Evolutionary conservation across 2,888 invertebrate species (phyloP).

Genomic region (Scelioninae gen. 2): DNA sequence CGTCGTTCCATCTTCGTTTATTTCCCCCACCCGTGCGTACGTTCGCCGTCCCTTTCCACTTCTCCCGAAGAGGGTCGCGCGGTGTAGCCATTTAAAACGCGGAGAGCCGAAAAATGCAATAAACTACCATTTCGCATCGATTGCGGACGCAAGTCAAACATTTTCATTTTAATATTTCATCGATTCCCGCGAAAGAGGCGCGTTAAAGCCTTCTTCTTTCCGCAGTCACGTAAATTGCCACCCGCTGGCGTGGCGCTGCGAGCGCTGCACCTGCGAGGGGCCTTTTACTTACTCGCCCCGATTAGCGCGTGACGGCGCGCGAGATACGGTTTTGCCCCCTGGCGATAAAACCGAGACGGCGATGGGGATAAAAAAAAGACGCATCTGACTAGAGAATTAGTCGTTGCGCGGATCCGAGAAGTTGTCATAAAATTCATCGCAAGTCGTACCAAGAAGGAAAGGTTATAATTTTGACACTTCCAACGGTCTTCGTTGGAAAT

Average conservation of each 20-base stretch:
- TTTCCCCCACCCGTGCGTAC: too few relatives aligned
- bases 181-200: too few relatives aligned
- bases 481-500: conserved; percentile 7
- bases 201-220: conserved; percentile 15
- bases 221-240: conserved; percentile 46
- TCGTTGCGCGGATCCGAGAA: conserved; percentile 2
- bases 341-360: conserved; percentile 38
- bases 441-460: too few relatives aligned
- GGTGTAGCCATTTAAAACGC: too few relatives aligned
- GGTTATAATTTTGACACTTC: conserved; percentile 19
- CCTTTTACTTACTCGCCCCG: conserved; percentile 59
- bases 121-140: too few relatives aligned
- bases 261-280: conserved; percentile 69
- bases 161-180: too few relatives aligned
- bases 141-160: too few relatives aligned
- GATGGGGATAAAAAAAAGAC: conserved; percentile 32
- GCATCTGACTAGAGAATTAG: conserved; percentile 16
- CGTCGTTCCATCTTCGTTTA: too few relatives aligned
- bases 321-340: conserved; percentile 34
- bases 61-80: too few relatives aligned
- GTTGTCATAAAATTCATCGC: conserved; percentile 55
- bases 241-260: conserved; percentile 64
- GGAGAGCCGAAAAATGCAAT: too few relatives aligned
- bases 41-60: too few relatives aligned
- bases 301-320: conserved; percentile 49